Conservation (phyloP, 2,888 invertebrate genomes). For the Agrochola circellaris region DNA sequence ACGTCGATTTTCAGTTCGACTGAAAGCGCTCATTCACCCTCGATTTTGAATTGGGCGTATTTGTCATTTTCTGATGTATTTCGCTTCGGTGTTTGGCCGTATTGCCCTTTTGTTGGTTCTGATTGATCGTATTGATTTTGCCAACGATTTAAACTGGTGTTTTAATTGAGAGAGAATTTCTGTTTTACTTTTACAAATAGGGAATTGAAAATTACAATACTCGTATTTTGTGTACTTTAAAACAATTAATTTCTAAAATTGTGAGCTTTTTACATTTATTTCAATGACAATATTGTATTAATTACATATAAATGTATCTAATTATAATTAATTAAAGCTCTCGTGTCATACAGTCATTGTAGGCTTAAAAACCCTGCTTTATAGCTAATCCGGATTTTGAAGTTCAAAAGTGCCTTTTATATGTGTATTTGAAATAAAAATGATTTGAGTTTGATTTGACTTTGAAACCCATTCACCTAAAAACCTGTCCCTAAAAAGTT, state of each 20-base stretch:
- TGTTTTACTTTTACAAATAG: slow-evolving; percentile 44
- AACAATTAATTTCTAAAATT: not conserved
- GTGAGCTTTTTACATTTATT: not conserved
- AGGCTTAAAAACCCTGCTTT: not conserved
- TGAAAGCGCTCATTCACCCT: slow-evolving; percentile 69
- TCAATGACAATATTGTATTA: not conserved
- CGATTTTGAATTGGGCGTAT: slow-evolving; percentile 71
- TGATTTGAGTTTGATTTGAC: not conserved
- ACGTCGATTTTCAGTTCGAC: slow-evolving; percentile 67
- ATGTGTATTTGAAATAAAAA: not conserved
- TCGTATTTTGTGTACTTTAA: not conserved
- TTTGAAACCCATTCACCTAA: slow-evolving; percentile 2
- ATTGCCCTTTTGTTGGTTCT: slow-evolving; percentile 63
- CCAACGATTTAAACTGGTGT: slow-evolving; percentile 49
- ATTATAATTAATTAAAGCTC: not conserved
- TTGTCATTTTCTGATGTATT: slow-evolving; percentile 73
- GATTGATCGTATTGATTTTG: slow-evolving; percentile 67
- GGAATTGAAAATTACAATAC: slow-evolving; percentile 13
- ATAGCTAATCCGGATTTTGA: not conserved
- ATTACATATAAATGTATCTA: not conserved
- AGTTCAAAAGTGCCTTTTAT: not conserved
- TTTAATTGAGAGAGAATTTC: slow-evolving; percentile 54
- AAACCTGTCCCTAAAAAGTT: slow-evolving; percentile 30
- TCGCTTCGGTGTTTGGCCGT: slow-evolving; percentile 67
- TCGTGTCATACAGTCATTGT: not conserved